Evolutionary conservation across 1,140 invertebrate species (phyloP), one percentile per base, ranked within the genome.

Genomic region (Catajapyx aquilonaris): DNA sequence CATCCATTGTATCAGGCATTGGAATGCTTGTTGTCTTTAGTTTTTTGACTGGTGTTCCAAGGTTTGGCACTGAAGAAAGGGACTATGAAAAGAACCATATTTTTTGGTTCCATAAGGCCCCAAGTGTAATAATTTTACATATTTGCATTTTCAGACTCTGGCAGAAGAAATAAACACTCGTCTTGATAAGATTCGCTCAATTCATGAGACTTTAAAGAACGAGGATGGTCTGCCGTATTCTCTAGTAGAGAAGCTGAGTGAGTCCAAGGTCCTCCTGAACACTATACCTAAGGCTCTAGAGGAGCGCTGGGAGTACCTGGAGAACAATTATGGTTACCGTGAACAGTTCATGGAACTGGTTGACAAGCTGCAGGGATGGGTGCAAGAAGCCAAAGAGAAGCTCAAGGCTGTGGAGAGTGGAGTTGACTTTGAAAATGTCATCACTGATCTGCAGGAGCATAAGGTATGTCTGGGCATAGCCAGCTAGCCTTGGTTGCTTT

Each of bases 391-490:
- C 2, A 73, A 79, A 42, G 68, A 75, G 34, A 64, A 77, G 17
- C 51, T 93, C 5, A 67, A 76, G 42, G 72, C 73, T 44, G 70
- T 75, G 40, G 78, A 81, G 48, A 9, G 23, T 28, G 85, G 83
- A 25, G 72, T 85, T 17, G 81, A 93, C 52, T 88, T 85, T 52
- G 76, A 83, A 46, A 85, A 80, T 44, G 72, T 88, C 4, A 59
- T 76, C 17, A 62, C 68, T 5, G 80, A 87, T 48, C 59, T 93
- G 9, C 75, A 84, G 51, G 78, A 90, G 46, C 81, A 87, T 48
- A 81, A 83, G 51, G 69, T 72, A 51, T 48, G 43, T 41, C 28
- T 15, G 23, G 23, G 23, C 7, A 28, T 28, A 13, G n/a, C n/a
- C n/a, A n/a, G n/a, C n/a, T n/a, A n/a, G n/a, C n/a, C n/a, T n/a